These are phyloP conservation scores for Euleptes europaea DNA, from an alignment of 2,113 vertebrate genomes.

Conservation along the genomic window DNA sequence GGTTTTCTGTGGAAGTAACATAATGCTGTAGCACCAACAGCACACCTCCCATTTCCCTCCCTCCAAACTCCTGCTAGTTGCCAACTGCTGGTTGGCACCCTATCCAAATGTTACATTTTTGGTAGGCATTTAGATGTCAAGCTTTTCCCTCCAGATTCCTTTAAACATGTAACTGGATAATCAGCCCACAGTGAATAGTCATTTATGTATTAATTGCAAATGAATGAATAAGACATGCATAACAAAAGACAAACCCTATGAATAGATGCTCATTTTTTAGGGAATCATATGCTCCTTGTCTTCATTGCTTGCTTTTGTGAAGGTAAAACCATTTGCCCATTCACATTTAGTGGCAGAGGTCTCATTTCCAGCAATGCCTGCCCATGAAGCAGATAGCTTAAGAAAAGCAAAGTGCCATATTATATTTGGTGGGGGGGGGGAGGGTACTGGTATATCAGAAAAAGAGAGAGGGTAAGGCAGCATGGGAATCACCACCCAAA, in stretches of 20 bases:
- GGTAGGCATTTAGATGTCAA: not conserved
- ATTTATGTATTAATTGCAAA: not conserved
- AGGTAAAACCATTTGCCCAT: slow-evolving; percentile 35
- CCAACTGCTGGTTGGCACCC: no score
- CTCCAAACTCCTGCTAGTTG: no score
- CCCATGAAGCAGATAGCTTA: slow-evolving; percentile 44
- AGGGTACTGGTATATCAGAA: slow-evolving; percentile 31
- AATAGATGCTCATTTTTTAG: not conserved
- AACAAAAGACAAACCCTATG: not conserved
- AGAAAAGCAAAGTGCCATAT: slow-evolving; percentile 15
- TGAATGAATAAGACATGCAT: not conserved
- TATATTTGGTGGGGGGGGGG: slow-evolving; percentile 49
- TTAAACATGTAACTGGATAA: not conserved
- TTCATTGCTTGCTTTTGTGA: slow-evolving; percentile 41
- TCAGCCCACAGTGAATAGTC: not conserved
- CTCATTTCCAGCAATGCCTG: slow-evolving; percentile 44
- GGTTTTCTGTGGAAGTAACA: no score
- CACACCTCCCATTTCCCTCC: no score
- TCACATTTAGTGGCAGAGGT: slow-evolving; percentile 22
- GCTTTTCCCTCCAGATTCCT: not conserved
- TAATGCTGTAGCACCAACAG: no score
- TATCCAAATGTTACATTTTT: not conserved
- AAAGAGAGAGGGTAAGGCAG: not conserved
- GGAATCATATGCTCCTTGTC: not conserved
- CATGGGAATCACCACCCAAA: not conserved